phyloP scores from a whole-genome alignment of 1,140 invertebrate species.

The Pseudomyrmex dendroicus region DNA sequence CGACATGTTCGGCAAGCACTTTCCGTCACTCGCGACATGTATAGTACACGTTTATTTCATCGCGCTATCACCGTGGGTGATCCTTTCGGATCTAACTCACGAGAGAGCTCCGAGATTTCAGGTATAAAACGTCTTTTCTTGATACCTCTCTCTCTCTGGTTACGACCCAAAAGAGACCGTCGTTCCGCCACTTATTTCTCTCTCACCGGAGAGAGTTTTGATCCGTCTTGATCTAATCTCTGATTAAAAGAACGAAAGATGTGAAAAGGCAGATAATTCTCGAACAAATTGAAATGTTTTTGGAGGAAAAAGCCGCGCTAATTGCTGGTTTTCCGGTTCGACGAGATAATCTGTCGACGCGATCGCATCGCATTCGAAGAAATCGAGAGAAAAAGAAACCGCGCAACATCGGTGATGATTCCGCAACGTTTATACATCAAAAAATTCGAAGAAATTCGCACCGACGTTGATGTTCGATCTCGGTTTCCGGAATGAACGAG shows the following conservation, averaged over 20 bases:
- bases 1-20: constrained; percentile 1
- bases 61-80: not conserved
- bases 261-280: constrained; percentile 40
- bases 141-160: not conserved
- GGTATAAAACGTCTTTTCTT: constrained; percentile 50
- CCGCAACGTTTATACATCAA: not conserved
- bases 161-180: not conserved
- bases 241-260: constrained; percentile 16
- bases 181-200: constrained; percentile 44
- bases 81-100: not conserved
- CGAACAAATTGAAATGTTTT: constrained; percentile 19
- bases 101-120: constrained; percentile 1
- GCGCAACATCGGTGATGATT: not conserved
- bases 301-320: not conserved
- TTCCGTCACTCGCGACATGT: constrained; percentile 35
- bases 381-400: not conserved
- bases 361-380: no score
- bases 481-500: constrained; percentile 28
- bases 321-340: not conserved
- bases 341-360: not conserved
- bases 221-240: constrained; percentile 28
- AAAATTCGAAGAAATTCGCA: constrained; percentile 6
- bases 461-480: constrained; percentile 7
- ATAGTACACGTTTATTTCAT: constrained; percentile 55
- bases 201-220: not conserved